Evolutionary conservation across 2,113 vertebrate genomes (phyloP).

Genomic region (Cyrtonyx montezumae): DNA sequence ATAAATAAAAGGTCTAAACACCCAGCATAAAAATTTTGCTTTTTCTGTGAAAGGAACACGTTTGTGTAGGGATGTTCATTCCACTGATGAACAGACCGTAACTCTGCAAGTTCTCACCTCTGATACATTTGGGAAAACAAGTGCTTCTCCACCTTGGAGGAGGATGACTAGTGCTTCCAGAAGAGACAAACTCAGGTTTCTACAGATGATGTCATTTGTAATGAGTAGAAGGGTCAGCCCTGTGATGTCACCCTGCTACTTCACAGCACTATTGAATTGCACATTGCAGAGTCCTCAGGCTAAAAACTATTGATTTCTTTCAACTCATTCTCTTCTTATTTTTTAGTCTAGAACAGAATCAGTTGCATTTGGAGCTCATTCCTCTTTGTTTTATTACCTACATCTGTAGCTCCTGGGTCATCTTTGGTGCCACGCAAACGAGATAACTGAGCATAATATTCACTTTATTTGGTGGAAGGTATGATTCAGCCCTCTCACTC

Average conservation of each 20-base stretch:
- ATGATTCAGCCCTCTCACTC: not conserved
- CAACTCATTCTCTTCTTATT: slow-evolving; percentile 5
- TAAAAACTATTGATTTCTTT: slow-evolving; percentile 8
- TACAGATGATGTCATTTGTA: not conserved
- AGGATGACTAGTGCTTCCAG: not conserved
- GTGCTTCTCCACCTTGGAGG: not conserved
- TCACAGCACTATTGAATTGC: not conserved
- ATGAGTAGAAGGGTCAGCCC: not conserved
- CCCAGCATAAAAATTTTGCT: rapidly evolving
- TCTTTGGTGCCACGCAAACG: not conserved
- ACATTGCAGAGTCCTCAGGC: not conserved
- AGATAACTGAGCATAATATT: not conserved
- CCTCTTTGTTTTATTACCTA: not conserved
- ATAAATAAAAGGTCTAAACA: not conserved
- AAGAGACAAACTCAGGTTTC: not conserved
- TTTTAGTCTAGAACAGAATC: not conserved
- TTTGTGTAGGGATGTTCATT: not conserved
- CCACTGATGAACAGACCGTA: not conserved
- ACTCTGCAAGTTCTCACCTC: not conserved
- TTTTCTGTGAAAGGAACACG: not conserved
- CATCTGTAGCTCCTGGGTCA: not conserved
- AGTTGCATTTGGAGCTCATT: not conserved
- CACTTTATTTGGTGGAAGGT: not conserved
- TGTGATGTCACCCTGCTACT: not conserved
- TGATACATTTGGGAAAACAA: not conserved